Evolutionary conservation across 2,888 invertebrate species (phyloP), one percentile per base, ranked within the genome.

Genomic region (Phalera bucephala): DNA sequence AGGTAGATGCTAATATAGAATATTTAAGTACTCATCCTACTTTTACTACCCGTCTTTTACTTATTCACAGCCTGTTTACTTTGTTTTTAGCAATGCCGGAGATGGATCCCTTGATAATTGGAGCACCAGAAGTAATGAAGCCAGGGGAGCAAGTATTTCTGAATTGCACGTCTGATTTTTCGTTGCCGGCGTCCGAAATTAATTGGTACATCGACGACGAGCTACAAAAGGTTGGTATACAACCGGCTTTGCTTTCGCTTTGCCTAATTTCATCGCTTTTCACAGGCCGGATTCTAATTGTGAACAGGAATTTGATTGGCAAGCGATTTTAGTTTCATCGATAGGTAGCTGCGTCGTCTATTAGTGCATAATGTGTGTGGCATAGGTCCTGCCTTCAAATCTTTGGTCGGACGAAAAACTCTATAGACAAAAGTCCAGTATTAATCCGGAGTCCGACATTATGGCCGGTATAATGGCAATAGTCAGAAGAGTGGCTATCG

Each of bases 131-230:
- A 59, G 66, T 85, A 58, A 68, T 88, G 66, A 83, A 80, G 59
- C 86, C 86, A 0, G 88, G 88, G 25, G 88, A 89, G 42, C 83
- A 84, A 57, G 73, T 85, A 60, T 76, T 84, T 38, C 72, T 88
- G 34, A 89, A 89, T 64, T 89, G 88, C 59, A 77, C 87, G 8
- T 81, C 88, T 8, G 88, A 86, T 65, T 86, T 75, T 64, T 89
- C 88, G 2, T 69, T 89, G 34, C 88, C 88, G 9, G 74, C 88
- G 8, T 72, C 88, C n/a, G 84, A 86, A 44, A 88, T 89, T 54
- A 86, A 85, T 69, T 89, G 88, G 88, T 88, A 85, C 62, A 80
- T 89, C 57, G 86, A 88, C 57, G 75, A 84, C 36, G 86, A 85
- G 49, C 54, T 83, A 42, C 87, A 88, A 65, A 87, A 84, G 88